Evolutionary conservation across 2,113 vertebrate species (phyloP).

Genomic region (Ariopsis seemanni): DNA sequence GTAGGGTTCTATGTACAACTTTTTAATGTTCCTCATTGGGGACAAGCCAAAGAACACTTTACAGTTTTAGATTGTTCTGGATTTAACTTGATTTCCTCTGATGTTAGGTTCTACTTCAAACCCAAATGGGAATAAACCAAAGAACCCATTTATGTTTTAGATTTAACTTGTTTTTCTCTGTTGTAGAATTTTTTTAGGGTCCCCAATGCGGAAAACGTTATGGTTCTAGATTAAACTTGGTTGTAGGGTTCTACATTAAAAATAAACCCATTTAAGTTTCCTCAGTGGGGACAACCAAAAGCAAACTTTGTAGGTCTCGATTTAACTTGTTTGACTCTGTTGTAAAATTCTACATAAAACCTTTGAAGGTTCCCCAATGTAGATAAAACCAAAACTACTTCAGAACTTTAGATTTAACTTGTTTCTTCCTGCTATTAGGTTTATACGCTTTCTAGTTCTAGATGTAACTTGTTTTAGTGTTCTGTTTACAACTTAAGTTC

Average conservation of each 20-base stretch:
- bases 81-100: neutral
- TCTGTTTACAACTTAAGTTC: neutral
- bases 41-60: neutral
- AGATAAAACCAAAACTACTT: neutral
- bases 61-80: neutral
- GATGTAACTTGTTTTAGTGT: neutral
- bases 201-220: neutral
- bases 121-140: neutral
- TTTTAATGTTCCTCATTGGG: too few relatives aligned
- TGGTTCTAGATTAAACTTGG: neutral
- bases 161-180: neutral
- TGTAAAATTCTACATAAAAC: neutral
- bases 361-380: neutral
- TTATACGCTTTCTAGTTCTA: neutral
- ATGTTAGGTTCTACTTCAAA: neutral
- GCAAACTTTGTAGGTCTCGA: neutral
- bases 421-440: neutral
- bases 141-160: neutral
- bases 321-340: neutral
- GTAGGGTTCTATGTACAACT: too few relatives aligned
- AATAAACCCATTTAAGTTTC: neutral
- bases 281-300: neutral
- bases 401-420: neutral
- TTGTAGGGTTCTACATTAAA: neutral
- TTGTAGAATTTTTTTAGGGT: neutral